These are phyloP conservation scores for Cephus runcator DNA, from an alignment of 2,888 invertebrate genomes.

Conservation along the genomic window DNA sequence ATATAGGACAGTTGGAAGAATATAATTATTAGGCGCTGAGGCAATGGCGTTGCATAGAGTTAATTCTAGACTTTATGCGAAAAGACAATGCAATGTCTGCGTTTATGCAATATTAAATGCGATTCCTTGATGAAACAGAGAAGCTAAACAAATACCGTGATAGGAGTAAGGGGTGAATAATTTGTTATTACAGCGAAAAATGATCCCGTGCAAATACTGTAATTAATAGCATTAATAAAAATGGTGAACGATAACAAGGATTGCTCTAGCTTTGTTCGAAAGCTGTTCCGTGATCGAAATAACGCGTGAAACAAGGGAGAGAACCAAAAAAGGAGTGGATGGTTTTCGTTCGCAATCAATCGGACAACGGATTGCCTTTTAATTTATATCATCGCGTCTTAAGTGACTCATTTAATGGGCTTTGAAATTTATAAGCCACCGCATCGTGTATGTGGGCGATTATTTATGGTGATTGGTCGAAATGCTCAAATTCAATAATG, in stretches of 20 bases:
- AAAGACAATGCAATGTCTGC: neutral
- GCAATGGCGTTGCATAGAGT: neutral
- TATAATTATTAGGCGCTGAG: neutral
- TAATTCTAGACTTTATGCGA: neutral
- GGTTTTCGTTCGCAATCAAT: slow-evolving; percentile 30
- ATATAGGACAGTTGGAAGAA: neutral
- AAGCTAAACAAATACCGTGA: neutral
- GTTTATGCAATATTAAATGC: neutral
- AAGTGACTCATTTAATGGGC: slow-evolving; percentile 41
- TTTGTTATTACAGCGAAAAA: neutral
- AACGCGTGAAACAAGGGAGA: neutral
- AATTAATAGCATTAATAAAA: neutral
- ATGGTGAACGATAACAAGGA: neutral
- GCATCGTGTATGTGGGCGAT: slow-evolving; percentile 39
- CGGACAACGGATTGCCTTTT: slow-evolving; percentile 27
- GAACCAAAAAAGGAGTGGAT: slow-evolving; percentile 15
- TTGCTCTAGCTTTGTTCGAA: neutral
- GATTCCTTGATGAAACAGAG: neutral
- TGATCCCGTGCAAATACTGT: neutral
- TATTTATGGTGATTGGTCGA: slow-evolving; percentile 42
- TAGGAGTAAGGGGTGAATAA: neutral
- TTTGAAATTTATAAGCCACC: slow-evolving; percentile 31
- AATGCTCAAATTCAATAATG: slow-evolving; percentile 31
- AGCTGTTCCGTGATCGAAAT: neutral
- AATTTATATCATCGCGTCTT: slow-evolving; percentile 48